Evolutionary conservation across 1,140 invertebrate species (phyloP), one percentile per base, ranked within the genome.

Genomic region (Asobara japonica): DNA sequence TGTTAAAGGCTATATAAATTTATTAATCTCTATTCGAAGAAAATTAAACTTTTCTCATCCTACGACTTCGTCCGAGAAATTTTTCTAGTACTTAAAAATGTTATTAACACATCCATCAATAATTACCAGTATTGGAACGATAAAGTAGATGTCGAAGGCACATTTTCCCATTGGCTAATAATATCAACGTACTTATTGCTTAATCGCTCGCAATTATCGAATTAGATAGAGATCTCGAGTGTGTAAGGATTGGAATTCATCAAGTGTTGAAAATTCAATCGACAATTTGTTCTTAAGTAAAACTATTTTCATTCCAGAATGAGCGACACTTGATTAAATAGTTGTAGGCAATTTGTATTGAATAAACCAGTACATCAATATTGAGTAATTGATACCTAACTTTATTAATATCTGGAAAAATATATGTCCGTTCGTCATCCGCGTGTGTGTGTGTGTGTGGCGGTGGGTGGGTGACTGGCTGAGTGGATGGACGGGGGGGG

Each of bases 151-250:
- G 38, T 51, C 45, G 31, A 51, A 27, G 22, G 33, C 67, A 69
- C n/a, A 69, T 11, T 25, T 2, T 16, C 30, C 67, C 36, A 33
- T 25, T 8, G 64, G 22, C 20, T 66, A 36, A 66, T 22, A 18
- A 66, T 66, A 66, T 45, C 31, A 25, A 38, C 25, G 22, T 66
- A n/a, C 31, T 66, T 45, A 41, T 66, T 13, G 64, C 36, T 64
- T 38, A 66, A 66, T 66, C 64, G 64, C 41, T 41, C 4, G 38
- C 25, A 66, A 66, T 66, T 36, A 66, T 45, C 64, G 20, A 66
- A 38, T 45, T 66, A 66, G 33, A 66, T 41, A 66, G 64, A 66
- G 0, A 56, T 66, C 64, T 66, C 11, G 33, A 66, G 64, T 66
- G 64, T 31, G 11, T 8, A 65, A 20, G 11, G 51, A 56, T 56